Percentiles rank a stretch among this genome's conserved stretches.
Evolutionary conservation across 2,113 vertebrate genomes (phyloP).

Genomic region (Lepus europaeus): DNA sequence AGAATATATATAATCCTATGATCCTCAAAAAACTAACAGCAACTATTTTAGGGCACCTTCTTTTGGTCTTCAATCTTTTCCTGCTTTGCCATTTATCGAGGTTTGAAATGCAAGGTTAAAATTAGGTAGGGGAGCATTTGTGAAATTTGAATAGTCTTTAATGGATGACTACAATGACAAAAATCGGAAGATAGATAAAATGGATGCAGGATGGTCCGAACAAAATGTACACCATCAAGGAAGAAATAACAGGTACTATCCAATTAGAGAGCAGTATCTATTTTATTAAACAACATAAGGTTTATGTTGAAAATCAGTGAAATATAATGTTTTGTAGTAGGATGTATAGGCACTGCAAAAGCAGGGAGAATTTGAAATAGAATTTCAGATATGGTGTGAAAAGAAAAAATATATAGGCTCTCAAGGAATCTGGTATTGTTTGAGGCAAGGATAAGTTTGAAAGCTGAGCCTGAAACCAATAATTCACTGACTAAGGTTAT

Average conservation of each 20-base stretch:
- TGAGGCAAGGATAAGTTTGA: neutral
- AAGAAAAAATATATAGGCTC: neutral
- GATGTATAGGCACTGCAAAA: neutral
- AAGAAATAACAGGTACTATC: neutral
- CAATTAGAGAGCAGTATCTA: neutral
- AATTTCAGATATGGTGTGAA: neutral
- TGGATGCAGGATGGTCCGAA: neutral
- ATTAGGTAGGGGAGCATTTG: neutral
- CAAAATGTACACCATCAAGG: neutral
- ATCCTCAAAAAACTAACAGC: neutral
- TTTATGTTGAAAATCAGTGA: neutral
- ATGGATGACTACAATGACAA: neutral
- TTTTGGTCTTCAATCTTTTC: neutral
- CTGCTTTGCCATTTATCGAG: neutral
- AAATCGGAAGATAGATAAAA: neutral
- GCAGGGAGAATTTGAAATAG: neutral
- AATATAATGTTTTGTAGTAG: neutral
- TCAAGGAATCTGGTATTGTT: neutral
- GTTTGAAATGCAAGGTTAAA: neutral
- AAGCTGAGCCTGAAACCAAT: neutral
- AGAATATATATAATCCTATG: neutral
- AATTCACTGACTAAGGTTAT: neutral
- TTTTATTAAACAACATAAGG: neutral
- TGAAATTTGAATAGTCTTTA: neutral
- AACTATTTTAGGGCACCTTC: neutral